Base-by-base conservation (phyloP, 2,113 vertebrate species). In the Pseudorectes ferrugineus region DNA sequence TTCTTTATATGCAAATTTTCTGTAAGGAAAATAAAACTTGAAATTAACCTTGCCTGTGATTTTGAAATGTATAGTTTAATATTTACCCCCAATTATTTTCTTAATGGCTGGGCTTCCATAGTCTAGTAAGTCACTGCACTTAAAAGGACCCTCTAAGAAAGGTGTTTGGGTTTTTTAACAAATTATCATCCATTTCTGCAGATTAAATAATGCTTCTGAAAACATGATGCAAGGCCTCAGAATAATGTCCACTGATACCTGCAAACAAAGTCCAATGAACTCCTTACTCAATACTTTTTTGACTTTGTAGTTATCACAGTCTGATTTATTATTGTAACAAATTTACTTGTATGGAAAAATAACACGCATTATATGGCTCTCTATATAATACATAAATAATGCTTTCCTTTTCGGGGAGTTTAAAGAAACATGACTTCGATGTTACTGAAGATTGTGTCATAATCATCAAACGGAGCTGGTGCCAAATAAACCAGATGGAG, bases 401-500 rank as follows among this genome's bases (percentile, higher is more conserved):
- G 25, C 40, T 85, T 96, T 81, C 31, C 82, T 79, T 57, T 66
- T 62, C 1, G 6, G 31, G 17, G 31, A 83, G 35, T 59, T 94
- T 90, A 76, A 88, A 93, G 65, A 88, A 46, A 59, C 38, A 57
- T 49, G 89, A 88, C 75, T 95, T 92, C 3, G 62, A 88, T 90
- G 67, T 48, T 85, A 74, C 43, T 83, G 67, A 85, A 68, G 51
- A 78, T 85, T 83, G 55, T 85, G 85, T 94, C 81, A 71, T 70
- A 85, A 62, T 95, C 85, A 95, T 89, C 78, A 92, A 94, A 83
- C 0, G 12, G 55, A 96, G 7, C 28, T 35, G 7, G 22, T 97
- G 93, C 78, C 95, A 97, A 87, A 79, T 80, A 87, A 92, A 91
- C 46, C 89, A 95, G 92, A 91, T 83, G 88, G 93, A 95, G 59